Evolutionary conservation across 2,113 vertebrate species (phyloP), one percentile per base, ranked within the genome.

Genomic region (Callocephalon fimbriatum): DNA sequence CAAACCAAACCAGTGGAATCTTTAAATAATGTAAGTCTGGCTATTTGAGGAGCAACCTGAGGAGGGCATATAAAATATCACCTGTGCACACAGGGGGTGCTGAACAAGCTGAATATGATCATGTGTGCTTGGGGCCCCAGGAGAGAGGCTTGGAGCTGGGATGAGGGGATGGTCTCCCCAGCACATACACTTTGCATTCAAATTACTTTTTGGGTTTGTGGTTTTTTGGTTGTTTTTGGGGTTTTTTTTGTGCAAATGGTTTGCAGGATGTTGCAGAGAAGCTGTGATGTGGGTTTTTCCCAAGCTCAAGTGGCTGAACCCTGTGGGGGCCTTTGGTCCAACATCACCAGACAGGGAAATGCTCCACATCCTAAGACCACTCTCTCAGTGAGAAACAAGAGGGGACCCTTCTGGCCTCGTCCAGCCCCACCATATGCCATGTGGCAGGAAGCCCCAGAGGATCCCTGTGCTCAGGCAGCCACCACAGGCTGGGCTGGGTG

Each of bases 1-100:
- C 84, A 91, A 35, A 54, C 27, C n/a, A 54, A 80, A 31, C 7
- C 2, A 4, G 29, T 12, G 35, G n/a, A 78, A 26, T 65, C 13
- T 15, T 70, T 86, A 78, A 85, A 75, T 90, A 93, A 90, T 45
- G 38, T 19, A 75, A 59, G 5, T 38, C 45, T 82, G 87, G 45
- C 12, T 79, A 9, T 51, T 35, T 61, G 58, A 94, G 54, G 11
- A 88, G 77, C 13, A 73, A 90, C 32, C 15, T 15, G 62, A 91
- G 81, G n/a, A 85, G 56, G 66, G 29, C 20, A 17, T 63, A 56
- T 61, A 63, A 74, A 7, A 8, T 89, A 44, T 87, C 91, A 84
- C 32, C 61, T 72, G 35, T 12, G 59, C 54, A 62, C 0, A 0
- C 0, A 1, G 1, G 0, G 15, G 38, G 4, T 63, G 40, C 26